Percentiles rank a stretch among this genome's conserved stretches.
Evolutionary conservation across 2,888 invertebrate genomes (phyloP).

Genomic region (Dryobota labecula): DNA sequence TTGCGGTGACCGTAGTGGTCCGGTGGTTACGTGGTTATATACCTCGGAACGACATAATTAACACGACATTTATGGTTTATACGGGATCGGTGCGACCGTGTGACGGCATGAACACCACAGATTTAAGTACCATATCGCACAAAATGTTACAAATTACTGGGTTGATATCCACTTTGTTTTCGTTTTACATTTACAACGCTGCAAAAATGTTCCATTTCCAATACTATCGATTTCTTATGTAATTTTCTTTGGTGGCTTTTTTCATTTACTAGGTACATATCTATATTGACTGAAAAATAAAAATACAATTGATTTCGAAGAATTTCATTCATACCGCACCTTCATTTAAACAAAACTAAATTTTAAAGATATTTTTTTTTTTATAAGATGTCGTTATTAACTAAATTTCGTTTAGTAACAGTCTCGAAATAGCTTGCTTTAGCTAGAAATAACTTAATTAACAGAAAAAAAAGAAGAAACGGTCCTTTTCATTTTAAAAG

Average conservation of each 20-base stretch:
- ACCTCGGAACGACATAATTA: slow-evolving; percentile 43
- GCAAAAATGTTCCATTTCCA: not conserved
- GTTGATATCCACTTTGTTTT: not conserved
- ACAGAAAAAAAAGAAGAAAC: too few relatives aligned
- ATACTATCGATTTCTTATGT: not conserved
- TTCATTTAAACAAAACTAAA: too few relatives aligned
- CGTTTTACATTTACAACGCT: not conserved
- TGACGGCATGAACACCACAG: not conserved
- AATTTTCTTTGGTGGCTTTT: too few relatives aligned
- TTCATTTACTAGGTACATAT: not conserved
- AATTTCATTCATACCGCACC: not conserved
- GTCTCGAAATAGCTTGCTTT: too few relatives aligned
- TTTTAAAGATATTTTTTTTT: too few relatives aligned
- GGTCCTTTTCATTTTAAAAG: not conserved
- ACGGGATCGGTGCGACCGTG: not conserved
- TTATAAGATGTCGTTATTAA: too few relatives aligned
- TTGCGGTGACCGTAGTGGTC: slow-evolving; percentile 35
- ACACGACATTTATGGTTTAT: slow-evolving; percentile 49
- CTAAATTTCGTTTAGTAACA: too few relatives aligned
- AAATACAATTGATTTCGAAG: not conserved
- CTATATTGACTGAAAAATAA: not conserved
- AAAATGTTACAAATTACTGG: not conserved
- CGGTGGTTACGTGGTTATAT: slow-evolving; percentile 33
- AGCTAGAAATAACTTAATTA: not conserved
- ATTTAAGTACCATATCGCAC: not conserved